These are phyloP conservation scores for Leptinotarsa juncta DNA, from an alignment of 2,888 invertebrate genomes.

Conservation along the genomic window DNA sequence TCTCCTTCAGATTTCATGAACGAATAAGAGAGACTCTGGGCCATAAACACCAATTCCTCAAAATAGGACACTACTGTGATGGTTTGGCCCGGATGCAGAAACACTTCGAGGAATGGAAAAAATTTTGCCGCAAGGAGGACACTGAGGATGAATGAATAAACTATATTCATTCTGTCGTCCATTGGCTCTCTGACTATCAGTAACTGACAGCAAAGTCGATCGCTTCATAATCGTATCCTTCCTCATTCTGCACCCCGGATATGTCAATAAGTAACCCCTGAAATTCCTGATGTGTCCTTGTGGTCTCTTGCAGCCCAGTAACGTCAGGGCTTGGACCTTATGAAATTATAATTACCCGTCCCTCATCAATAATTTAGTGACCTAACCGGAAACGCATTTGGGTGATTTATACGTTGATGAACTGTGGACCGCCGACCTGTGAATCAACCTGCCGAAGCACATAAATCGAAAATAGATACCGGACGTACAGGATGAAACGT, in stretches of 20 bases:
- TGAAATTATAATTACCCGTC: constrained; percentile 41
- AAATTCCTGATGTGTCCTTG: constrained; percentile 25
- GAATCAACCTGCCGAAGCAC: constrained; percentile 20
- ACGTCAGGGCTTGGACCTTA: constrained; percentile 34
- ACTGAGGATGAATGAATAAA: no score
- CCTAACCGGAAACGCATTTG: constrained; percentile 32
- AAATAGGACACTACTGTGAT: no score
- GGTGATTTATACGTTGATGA: constrained; percentile 42
- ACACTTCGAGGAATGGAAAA: no score
- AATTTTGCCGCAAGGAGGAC: no score
- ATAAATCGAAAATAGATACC: constrained; percentile 18
- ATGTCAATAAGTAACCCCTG: constrained; percentile 22
- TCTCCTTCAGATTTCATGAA: no score
- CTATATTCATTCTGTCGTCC: no score
- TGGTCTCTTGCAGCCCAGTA: constrained; percentile 8
- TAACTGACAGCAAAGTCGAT: neutral
- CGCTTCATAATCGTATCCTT: neutral
- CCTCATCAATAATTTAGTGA: constrained; percentile 39
- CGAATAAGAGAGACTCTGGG: no score
- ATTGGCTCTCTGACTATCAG: neutral
- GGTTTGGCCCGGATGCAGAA: no score
- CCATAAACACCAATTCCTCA: no score
- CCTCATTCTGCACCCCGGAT: neutral
- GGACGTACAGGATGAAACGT: neutral
- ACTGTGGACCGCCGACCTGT: constrained; percentile 28